Conservation (phyloP, 35 echinoderm and acorn worm genomes). For the Lytechinus variegatus region DNA sequence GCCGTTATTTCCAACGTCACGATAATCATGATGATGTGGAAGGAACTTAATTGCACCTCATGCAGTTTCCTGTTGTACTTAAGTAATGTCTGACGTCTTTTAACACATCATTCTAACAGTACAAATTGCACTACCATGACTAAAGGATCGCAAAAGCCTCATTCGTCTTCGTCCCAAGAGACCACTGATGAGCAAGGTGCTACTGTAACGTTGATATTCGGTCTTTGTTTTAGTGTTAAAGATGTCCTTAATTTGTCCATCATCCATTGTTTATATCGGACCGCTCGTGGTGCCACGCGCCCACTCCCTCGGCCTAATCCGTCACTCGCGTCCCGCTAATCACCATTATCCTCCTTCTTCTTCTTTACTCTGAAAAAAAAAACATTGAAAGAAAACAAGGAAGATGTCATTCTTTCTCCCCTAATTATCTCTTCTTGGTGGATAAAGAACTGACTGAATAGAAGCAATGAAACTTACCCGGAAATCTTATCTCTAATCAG, state of each 20-base stretch:
- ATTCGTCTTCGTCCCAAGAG: neutral
- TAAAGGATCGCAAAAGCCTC: too few relatives aligned
- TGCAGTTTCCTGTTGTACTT: too few relatives aligned
- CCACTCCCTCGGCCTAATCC: neutral
- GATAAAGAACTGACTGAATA: neutral
- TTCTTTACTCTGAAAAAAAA: neutral
- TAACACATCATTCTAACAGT: too few relatives aligned
- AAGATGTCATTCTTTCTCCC: neutral
- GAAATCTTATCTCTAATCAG: slow-evolving; percentile 9
- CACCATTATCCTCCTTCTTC: slow-evolving; percentile 17
- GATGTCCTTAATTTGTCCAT: neutral
- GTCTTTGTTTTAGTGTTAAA: slow-evolving; percentile 3
- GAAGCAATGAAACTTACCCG: neutral
- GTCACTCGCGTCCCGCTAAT: neutral
- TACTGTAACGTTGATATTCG: neutral
- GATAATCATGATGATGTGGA: too few relatives aligned
- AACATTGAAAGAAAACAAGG: neutral
- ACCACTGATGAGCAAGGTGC: neutral
- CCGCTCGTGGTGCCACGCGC: slow-evolving; percentile 30
- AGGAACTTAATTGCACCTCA: too few relatives aligned
- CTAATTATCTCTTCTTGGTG: neutral
- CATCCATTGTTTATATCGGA: neutral
- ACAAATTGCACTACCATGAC: too few relatives aligned
- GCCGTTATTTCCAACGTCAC: too few relatives aligned
- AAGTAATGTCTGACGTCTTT: too few relatives aligned